Evolutionary conservation across 2,888 invertebrate species (phyloP).

Genomic region (Sarcophaga caerulescens): DNA sequence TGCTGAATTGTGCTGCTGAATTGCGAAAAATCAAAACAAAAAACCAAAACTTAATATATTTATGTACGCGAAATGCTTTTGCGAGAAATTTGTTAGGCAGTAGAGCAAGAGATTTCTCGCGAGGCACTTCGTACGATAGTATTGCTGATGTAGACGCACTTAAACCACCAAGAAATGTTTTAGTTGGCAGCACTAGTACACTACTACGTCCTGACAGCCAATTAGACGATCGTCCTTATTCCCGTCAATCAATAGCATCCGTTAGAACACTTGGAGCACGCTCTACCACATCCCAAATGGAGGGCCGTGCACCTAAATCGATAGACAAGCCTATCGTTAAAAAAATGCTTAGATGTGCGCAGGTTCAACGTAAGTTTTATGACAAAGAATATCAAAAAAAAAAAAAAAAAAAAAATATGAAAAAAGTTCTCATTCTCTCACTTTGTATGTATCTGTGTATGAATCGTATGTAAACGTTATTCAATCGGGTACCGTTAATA

Average conservation of each 20-base stretch:
- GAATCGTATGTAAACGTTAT: background rate
- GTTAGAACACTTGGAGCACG: conserved; percentile 66
- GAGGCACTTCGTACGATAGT: conserved; percentile 77
- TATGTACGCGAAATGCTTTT: conserved; percentile 40
- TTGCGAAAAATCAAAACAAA: background rate
- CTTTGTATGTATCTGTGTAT: background rate
- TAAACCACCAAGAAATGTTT: conserved; percentile 67
- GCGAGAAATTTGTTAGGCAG: conserved; percentile 67
- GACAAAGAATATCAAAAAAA: background rate
- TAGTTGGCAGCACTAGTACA: conserved; percentile 67
- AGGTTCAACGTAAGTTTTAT: conserved; percentile 89
- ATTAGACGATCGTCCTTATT: conserved; percentile 66
- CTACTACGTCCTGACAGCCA: conserved; percentile 66
- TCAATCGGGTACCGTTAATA: background rate
- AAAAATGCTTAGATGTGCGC: conserved; percentile 88
- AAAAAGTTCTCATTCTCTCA: background rate
- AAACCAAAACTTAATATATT: background rate
- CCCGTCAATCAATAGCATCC: conserved; percentile 66
- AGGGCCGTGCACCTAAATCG: conserved; percentile 66
- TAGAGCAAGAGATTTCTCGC: conserved; percentile 74
- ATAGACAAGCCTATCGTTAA: conserved; percentile 86
- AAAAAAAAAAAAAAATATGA: conserved; percentile 2
- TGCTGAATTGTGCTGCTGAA: conserved; percentile 44
- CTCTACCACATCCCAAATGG: conserved; percentile 68
- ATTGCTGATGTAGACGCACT: conserved; percentile 68